Evolutionary conservation across 2,888 invertebrate species (phyloP).

Genomic region (Pristionchus mayeri): DNA sequence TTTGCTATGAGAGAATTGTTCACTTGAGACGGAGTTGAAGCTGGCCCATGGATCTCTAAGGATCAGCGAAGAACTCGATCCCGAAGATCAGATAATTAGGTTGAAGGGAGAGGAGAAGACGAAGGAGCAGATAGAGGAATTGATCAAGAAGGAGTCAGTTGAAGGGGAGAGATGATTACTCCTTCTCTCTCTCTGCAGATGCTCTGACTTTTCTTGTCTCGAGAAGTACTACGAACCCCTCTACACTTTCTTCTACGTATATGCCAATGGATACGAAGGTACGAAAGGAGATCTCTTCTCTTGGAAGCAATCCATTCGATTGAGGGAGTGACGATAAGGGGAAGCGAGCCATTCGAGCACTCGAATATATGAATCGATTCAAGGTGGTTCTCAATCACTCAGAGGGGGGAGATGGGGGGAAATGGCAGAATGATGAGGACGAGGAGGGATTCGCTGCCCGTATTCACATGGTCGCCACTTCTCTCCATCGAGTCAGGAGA

Average conservation of each 20-base stretch:
- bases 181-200: background rate
- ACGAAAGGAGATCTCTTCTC: background rate
- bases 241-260: conserved; percentile 14
- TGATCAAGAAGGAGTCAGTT: conserved; percentile 8
- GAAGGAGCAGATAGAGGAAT: background rate
- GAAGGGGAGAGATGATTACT: background rate
- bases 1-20: too few relatives aligned
- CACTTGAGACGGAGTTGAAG: background rate
- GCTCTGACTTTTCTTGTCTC: conserved; percentile 2
- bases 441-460: background rate
- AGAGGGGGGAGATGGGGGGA: background rate
- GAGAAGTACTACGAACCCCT: conserved; percentile 28
- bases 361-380: conserved; percentile 21
- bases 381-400: background rate
- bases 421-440: background rate
- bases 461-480: conserved; percentile 9
- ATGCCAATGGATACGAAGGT: background rate
- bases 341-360: background rate
- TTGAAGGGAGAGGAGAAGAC: background rate
- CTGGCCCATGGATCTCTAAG: background rate
- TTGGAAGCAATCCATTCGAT: background rate
- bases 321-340: background rate
- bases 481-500: background rate
- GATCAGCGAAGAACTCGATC: background rate
- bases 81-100: background rate